phyloP scores from a whole-genome alignment of 2,113 vertebrate species.

The Motacilla tschutschensis region DNA sequence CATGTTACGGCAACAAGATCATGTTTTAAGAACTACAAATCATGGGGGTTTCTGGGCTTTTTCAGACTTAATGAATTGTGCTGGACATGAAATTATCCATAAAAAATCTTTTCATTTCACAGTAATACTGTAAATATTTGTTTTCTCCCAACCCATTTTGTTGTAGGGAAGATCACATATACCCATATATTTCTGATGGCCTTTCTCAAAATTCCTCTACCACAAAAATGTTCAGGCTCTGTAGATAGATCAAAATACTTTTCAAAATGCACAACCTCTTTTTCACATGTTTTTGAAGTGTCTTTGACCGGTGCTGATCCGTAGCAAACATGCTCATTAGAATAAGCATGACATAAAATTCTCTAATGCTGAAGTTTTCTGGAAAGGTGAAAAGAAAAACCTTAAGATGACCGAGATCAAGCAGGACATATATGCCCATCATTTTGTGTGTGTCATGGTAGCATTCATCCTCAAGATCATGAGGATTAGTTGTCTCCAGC shows the following conservation, averaged over 20 bases:
- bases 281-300: background rate
- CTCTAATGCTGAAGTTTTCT: background rate
- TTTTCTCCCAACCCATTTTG: background rate
- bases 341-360: background rate
- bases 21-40: conserved; percentile 51
- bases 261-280: background rate
- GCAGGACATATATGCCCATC: background rate
- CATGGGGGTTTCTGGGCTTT: conserved; percentile 42
- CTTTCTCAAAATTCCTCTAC: conserved; percentile 48
- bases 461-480: background rate
- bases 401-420: background rate
- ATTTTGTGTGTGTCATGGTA: background rate
- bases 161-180: conserved; percentile 19
- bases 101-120: conserved; percentile 48
- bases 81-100: conserved; percentile 53
- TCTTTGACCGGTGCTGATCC: background rate
- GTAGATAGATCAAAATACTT: background rate
- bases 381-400: background rate
- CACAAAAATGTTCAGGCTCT: conserved; percentile 2
- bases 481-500: background rate
- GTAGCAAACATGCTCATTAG: background rate
- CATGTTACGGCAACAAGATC: conserved; percentile 61
- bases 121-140: conserved; percentile 38
- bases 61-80: conserved; percentile 44
- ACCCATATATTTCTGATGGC: background rate